Evolutionary conservation across 2,888 invertebrate species (phyloP).

Genomic region (Orchesellides sinensis): DNA sequence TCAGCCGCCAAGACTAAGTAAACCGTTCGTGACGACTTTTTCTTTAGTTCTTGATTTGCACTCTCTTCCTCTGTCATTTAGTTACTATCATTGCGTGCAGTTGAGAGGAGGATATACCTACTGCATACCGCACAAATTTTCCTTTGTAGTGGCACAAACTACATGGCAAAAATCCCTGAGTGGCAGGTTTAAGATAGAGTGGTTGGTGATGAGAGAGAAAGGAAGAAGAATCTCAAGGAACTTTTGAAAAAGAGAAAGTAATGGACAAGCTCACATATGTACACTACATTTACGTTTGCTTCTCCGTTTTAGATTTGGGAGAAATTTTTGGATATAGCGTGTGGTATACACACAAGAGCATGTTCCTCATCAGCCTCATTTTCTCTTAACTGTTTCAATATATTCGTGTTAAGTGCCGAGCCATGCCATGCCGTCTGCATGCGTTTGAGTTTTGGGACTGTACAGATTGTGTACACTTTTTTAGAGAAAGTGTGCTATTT

Average conservation of each 20-base stretch:
- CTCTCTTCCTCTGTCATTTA: too few relatives aligned
- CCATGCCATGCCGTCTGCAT: too few relatives aligned
- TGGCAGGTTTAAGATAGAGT: background rate
- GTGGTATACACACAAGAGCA: background rate
- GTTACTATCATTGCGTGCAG: too few relatives aligned
- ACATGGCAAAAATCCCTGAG: background rate
- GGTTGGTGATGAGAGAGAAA: background rate
- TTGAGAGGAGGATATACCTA: background rate
- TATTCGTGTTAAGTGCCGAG: too few relatives aligned
- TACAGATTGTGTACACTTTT: conserved; percentile 7
- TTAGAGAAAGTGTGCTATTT: conserved; percentile 9
- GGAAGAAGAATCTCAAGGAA: background rate
- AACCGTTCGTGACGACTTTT: too few relatives aligned
- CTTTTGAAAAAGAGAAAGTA: background rate
- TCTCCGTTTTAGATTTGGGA: background rate
- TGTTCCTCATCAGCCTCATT: too few relatives aligned
- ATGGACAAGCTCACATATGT: background rate
- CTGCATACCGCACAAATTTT: background rate
- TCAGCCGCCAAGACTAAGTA: too few relatives aligned
- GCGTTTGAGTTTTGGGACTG: too few relatives aligned
- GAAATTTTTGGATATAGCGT: background rate
- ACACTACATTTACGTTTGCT: background rate
- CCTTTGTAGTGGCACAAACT: background rate
- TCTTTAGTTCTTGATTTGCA: too few relatives aligned
- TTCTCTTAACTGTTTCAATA: too few relatives aligned